Conservation (phyloP, 2,113 vertebrate species). For the Lutjanus erythropterus region DNA sequence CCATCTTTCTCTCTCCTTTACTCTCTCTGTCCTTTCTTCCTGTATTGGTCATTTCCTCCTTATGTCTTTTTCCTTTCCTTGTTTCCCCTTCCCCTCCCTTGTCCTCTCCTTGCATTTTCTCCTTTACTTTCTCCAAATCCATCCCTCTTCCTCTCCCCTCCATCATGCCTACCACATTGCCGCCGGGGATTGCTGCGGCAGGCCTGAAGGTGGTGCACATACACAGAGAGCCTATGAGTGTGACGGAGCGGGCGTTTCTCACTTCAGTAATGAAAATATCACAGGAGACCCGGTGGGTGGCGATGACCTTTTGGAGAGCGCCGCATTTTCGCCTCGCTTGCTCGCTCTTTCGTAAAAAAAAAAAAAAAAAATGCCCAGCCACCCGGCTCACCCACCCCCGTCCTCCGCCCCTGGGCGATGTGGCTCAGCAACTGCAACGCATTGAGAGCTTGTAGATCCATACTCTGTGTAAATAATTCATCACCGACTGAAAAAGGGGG, state of each 20-base stretch:
- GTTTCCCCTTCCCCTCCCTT: background rate
- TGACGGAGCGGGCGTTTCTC: constrained; percentile 49
- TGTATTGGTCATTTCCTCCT: background rate
- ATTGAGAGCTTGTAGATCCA: constrained; percentile 78
- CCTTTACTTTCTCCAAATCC: background rate
- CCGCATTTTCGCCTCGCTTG: constrained; percentile 79
- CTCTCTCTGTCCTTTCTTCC: background rate
- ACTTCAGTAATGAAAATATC: constrained; percentile 84
- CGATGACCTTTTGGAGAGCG: constrained; percentile 83
- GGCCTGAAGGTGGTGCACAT: constrained; percentile 76
- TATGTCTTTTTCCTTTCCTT: background rate
- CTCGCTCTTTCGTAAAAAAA: constrained; percentile 82
- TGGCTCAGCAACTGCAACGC: constrained; percentile 69
- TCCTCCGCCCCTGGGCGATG: constrained; percentile 68
- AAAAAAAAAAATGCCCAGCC: constrained; percentile 78
- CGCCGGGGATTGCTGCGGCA: constrained; percentile 46
- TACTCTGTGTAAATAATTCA: constrained; percentile 82
- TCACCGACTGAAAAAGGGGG: constrained; percentile 51
- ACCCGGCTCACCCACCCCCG: constrained; percentile 66
- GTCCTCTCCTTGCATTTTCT: background rate
- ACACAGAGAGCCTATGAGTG: constrained; percentile 64
- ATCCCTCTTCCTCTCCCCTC: constrained; percentile 18
- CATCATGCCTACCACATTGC: constrained; percentile 31
- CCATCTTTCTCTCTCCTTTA: constrained; percentile 8
- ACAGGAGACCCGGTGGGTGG: constrained; percentile 82